phyloP scores from a whole-genome alignment of 2,888 invertebrate genomes.

The Phalera bucephala region DNA sequence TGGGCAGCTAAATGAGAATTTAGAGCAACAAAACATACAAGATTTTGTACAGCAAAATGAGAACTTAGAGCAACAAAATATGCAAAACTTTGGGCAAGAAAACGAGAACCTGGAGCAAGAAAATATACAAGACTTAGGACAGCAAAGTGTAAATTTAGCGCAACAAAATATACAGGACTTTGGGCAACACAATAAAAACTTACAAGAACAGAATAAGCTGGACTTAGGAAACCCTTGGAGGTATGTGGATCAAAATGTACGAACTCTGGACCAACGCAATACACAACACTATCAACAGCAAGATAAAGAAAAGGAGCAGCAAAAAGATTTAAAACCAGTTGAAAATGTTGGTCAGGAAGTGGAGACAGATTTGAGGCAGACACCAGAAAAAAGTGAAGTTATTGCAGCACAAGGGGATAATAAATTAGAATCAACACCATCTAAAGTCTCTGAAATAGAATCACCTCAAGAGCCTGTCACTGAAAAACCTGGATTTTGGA shows the following conservation, averaged over 20 bases:
- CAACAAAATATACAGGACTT: conserved; percentile 20
- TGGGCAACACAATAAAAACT: conserved; percentile 12
- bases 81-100: conserved; percentile 20
- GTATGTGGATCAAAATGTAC: conserved; percentile 10
- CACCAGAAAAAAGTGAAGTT: conserved; percentile 7
- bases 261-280: conserved; percentile 16
- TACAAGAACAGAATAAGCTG: conserved; percentile 9
- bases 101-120: conserved; percentile 14
- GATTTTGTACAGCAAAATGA: conserved; percentile 18
- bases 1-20: background rate
- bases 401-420: conserved; percentile 7
- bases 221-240: too few species aligned
- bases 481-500: conserved; percentile 81
- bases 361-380: conserved; percentile 3
- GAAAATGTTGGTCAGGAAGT: conserved; percentile 7
- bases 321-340: conserved; percentile 3
- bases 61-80: conserved; percentile 18
- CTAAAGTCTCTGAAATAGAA: conserved; percentile 1
- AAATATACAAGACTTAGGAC: conserved; percentile 13
- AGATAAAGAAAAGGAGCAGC: background rate
- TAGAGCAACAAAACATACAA: conserved; percentile 10
- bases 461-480: conserved; percentile 41
- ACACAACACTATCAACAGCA: too few species aligned
- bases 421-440: conserved; percentile 5
- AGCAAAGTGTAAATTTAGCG: conserved; percentile 16